Evolutionary conservation across 2,888 invertebrate genomes (phyloP).

Genomic region (Heliconius ethilla): DNA sequence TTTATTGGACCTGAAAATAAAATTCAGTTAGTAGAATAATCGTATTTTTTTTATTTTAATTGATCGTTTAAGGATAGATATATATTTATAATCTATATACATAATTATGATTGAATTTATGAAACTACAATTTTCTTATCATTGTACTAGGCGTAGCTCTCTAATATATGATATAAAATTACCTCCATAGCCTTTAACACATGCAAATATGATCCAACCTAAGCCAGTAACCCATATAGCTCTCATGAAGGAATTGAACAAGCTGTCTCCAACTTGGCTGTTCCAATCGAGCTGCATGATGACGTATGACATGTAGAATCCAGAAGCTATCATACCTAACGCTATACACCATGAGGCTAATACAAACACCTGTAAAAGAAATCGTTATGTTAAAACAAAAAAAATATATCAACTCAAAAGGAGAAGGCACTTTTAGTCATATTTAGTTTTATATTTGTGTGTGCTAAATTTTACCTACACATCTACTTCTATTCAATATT

Average conservation of each 20-base stretch:
- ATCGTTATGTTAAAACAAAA: neutral
- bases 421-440: no score
- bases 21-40: neutral
- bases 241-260: constrained; percentile 67
- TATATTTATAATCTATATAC: no score
- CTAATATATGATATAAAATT: constrained; percentile 32
- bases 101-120: neutral
- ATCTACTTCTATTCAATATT: no score
- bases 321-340: constrained; percentile 37
- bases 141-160: neutral
- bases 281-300: constrained; percentile 58
- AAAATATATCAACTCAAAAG: neutral
- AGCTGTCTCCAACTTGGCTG: constrained; percentile 58
- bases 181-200: constrained; percentile 74
- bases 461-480: no score
- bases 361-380: constrained; percentile 38
- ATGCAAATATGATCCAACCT: constrained; percentile 75
- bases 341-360: constrained; percentile 35
- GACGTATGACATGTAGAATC: constrained; percentile 42
- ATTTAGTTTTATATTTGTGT: neutral
- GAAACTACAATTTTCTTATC: neutral
- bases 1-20: constrained; percentile 62
- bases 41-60: no score
- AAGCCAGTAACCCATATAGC: constrained; percentile 71
- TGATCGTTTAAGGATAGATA: no score